Evolutionary conservation across 1,140 invertebrate genomes (phyloP), one percentile per base, ranked within the genome.

Genomic region (Diprion similis): DNA sequence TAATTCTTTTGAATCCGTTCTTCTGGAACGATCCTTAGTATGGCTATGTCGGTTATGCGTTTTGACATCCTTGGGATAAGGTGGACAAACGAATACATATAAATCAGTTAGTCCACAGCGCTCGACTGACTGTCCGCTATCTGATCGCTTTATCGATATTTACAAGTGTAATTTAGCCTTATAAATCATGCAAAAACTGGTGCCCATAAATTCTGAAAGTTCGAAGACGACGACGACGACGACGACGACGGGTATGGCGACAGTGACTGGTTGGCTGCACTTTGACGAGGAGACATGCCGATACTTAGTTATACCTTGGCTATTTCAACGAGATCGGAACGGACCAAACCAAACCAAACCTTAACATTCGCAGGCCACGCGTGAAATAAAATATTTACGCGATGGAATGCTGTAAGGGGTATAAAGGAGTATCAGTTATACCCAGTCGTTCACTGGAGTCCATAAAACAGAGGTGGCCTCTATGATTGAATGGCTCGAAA

Each of bases 81-180:
- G 51, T 59, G 51, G 51, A 59, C 51, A 59, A 59, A 59, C 51
- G 51, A 59, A 59, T 59, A 59, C 9, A 59, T 8, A 59, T 59
- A 4, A 59, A 9, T 59, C 76, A 76, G 78, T 76, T 76, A n/a
- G n/a, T n/a, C n/a, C n/a, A n/a, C 72, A 72, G 66, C 65, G 46
- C 71, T 67, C 45, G 67, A 73, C 69, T 73, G 76, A 76, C 77
- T 59, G 51, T 59, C 75, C 65, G 72, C 77, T 75, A 78, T 79
- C 76, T 77, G 78, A 81, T 81, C 76, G 78, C 76, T 78, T 76
- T 79, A 79, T 78, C 78, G 77, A 71, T 74, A 79, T 81, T 81
- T 81, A 79, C 80, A 78, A 79, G 75, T 81, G 77, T 78, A 81
- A 78, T 81, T 79, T 78, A 47, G 74, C 24, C 65, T 67, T 78